Conservation (phyloP, 1,140 invertebrate species). For the Polypedilum pembai region DNA sequence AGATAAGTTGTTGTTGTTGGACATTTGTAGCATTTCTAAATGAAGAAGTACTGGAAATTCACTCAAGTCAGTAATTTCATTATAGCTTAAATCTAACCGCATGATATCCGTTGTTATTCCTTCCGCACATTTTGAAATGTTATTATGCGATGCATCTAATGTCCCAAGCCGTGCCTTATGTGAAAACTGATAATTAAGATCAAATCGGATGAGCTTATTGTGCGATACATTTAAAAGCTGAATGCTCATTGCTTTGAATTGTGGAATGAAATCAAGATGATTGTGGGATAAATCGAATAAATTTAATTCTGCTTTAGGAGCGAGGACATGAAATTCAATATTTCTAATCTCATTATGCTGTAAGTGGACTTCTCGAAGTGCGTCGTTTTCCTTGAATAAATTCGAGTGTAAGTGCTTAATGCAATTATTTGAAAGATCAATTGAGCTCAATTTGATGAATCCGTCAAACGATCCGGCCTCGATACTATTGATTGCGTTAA, state of each 20-base stretch:
- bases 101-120: neutral
- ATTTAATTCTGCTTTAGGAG: neutral
- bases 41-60: neutral
- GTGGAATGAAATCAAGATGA: neutral
- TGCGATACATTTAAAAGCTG: neutral
- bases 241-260: neutral
- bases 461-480: slow-evolving; percentile 2
- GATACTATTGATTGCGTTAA: neutral
- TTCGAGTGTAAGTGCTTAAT: slow-evolving; percentile 4
- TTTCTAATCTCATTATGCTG: neutral
- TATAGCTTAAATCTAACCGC: neutral
- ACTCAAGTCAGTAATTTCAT: neutral
- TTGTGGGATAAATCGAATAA: neutral
- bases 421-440: slow-evolving; percentile 15
- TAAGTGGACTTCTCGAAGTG: neutral
- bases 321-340: neutral
- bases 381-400: neutral
- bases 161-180: neutral
- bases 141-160: neutral
- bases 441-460: neutral
- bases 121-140: neutral
- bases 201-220: neutral
- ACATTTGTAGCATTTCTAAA: neutral
- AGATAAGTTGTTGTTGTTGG: neutral
- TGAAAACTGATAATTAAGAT: neutral